Evolutionary conservation across 1,140 invertebrate species (phyloP), one percentile per base, ranked within the genome.

Genomic region (Mamestra configurata): DNA sequence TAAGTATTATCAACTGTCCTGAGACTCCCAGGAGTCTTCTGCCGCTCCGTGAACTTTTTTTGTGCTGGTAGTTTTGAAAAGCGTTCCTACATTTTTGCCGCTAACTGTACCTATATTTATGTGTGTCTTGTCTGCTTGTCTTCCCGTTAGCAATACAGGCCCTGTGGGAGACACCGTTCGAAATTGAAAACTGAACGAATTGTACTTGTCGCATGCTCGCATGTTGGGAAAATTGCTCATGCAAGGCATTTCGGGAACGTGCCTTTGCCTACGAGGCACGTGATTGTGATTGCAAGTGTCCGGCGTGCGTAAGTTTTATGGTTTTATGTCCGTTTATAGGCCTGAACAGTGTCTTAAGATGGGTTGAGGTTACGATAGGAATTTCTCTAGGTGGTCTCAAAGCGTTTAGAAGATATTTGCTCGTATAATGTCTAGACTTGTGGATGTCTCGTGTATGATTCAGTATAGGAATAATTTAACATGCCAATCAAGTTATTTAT

Each of bases 101-200:
- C 15, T 20, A 7, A 31, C 70, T 37, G 59, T 37, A 35, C 15
- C 57, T 1, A 7, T 55, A 20, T 55, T 5, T 10, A 7, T 61
- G 15, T 61, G 57, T 13, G 57, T 35, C 15, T 64, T 31, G n/a
- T 31, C 20, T 31, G 55, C 55, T 70, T 77, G 79, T 83, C 53
- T 79, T 59, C 68, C 81, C 80, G 77, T 86, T 77, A 81, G 82
- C 76, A 73, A 83, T 82, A 82, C 81, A 43, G 13, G 73, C 78
- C 71, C 79, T 79, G 73, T 55, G 83, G 79, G 81, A 83, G 84
- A 85, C 82, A 86, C 72, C 82, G 80, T 77, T 76, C 82, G 75
- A 84, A 86, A 88, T 86, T 88, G 85, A 85, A 88, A 86, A 85
- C 79, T 80, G 86, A 88, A 86, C 82, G 82, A 88, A 82, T 86